Conservation (phyloP, 2,888 invertebrate genomes). For the Ceraclea dissimilis region DNA sequence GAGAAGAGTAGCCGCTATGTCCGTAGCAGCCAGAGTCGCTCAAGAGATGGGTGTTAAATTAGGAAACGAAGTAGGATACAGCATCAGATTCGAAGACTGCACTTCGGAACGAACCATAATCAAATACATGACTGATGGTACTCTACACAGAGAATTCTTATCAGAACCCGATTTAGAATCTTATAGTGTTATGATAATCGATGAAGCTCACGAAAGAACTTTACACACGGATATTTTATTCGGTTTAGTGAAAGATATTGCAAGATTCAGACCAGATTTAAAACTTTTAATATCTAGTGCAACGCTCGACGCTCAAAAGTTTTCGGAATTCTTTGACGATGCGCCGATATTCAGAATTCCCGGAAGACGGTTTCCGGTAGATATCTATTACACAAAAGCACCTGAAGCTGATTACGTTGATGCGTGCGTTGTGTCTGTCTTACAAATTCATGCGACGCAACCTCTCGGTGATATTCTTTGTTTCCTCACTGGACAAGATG, state of each 20-base stretch:
- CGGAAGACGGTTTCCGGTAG: slow-evolving; percentile 94
- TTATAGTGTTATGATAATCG: slow-evolving; percentile 98
- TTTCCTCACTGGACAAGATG: slow-evolving; percentile 91
- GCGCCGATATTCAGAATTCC: slow-evolving; percentile 97
- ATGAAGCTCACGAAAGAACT: slow-evolving; percentile 98
- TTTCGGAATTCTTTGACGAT: slow-evolving; percentile 96
- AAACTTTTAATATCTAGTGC: slow-evolving; percentile 97
- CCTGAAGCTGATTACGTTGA: slow-evolving; percentile 99
- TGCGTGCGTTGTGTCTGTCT: slow-evolving; percentile 92
- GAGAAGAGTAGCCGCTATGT: slow-evolving; percentile 97
- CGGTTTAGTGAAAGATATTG: slow-evolving; percentile 94
- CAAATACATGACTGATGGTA: slow-evolving; percentile 99
- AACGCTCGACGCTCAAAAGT: slow-evolving; percentile 96
- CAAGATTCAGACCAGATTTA: slow-evolving; percentile 85
- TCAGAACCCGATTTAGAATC: slow-evolving; percentile 93
- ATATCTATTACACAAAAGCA: slow-evolving; percentile 98
- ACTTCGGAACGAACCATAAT: slow-evolving; percentile 94
- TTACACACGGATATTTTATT: slow-evolving; percentile 97
- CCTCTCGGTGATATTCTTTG: slow-evolving; percentile 93
- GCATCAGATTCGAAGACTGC: slow-evolving; percentile 98
- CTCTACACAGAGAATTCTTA: slow-evolving; percentile 91
- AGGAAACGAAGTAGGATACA: slow-evolving; percentile 85
- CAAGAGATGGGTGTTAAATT: slow-evolving; percentile 96
- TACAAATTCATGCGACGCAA: slow-evolving; percentile 98
- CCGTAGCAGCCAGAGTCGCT: slow-evolving; percentile 96